A percentile compares a stretch with the other conserved stretches of the same genome.
Evolutionary conservation across 2,797 vertebrate species (phyloP).

Genomic region (Decapterus maruadsi): DNA sequence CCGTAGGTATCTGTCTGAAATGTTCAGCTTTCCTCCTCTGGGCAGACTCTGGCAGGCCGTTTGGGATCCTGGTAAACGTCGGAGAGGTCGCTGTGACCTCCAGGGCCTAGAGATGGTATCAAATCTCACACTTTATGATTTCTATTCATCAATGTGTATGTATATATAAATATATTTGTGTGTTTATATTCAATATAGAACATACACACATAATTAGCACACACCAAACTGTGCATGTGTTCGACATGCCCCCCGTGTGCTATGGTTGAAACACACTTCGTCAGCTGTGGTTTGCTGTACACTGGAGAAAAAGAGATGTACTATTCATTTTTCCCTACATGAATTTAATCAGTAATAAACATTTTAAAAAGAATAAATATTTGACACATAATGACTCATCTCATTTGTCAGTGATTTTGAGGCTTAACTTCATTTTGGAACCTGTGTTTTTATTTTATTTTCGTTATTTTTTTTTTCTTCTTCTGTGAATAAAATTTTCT

Average conservation of each 20-base stretch:
- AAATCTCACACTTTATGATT: conserved; percentile 73
- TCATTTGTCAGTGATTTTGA: conserved; percentile 65
- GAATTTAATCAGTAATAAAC: conserved; percentile 87
- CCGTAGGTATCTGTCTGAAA: conserved; percentile 27
- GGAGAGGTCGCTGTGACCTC: conserved; percentile 26
- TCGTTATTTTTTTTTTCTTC: conserved; percentile 3
- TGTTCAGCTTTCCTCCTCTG: conserved; percentile 27
- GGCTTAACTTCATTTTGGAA: conserved; percentile 51
- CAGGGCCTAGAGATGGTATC: conserved; percentile 50
- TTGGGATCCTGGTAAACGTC: conserved; percentile 42
- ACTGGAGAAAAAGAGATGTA: conserved; percentile 88
- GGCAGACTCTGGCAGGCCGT: conserved; percentile 31
- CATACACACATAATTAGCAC: conserved; percentile 79
- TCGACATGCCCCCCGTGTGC: conserved; percentile 72
- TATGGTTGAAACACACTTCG: conserved; percentile 72
- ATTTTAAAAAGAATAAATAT: conserved; percentile 86
- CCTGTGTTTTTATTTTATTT: conserved; percentile 36
- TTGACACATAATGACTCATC: conserved; percentile 77
- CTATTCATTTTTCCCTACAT: conserved; percentile 83
- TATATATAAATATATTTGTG: conserved; percentile 85
- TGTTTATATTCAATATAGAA: conserved; percentile 85
- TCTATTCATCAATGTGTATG: conserved; percentile 77
- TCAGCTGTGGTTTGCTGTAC: conserved; percentile 88
- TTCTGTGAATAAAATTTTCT: conserved; percentile 70
- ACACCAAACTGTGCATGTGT: conserved; percentile 72